Conservation (phyloP, 1,140 invertebrate genomes). For the Leptinotarsa defecta region DNA sequence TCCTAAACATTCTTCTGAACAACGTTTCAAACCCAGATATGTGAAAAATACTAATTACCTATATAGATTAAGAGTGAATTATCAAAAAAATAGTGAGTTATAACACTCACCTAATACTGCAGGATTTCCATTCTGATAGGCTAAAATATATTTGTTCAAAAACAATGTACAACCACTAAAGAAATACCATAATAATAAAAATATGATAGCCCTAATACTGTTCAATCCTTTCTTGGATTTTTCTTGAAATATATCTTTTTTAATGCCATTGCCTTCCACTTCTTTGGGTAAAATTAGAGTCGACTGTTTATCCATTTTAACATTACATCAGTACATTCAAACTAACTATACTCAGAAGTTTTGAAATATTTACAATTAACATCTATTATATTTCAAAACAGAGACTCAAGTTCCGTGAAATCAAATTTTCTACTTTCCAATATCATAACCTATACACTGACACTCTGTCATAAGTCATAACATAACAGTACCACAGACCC, state of each 20-base stretch:
- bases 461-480: too few species aligned
- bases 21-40: too few species aligned
- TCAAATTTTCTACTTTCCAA: too few species aligned
- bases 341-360: neutral
- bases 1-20: too few species aligned
- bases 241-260: slow-evolving; percentile 34
- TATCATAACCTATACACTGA: too few species aligned
- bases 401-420: too few species aligned
- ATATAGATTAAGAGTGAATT: neutral
- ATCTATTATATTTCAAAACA: neutral
- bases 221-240: slow-evolving; percentile 57
- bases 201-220: slow-evolving; percentile 70
- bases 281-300: slow-evolving; percentile 15
- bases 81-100: neutral
- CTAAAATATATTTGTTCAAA: slow-evolving; percentile 83
- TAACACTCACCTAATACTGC: slow-evolving; percentile 71
- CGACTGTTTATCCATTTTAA: slow-evolving; percentile 23
- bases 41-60: too few species aligned
- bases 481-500: too few species aligned
- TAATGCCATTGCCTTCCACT: slow-evolving; percentile 28
- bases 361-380: neutral
- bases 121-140: slow-evolving; percentile 78
- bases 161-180: slow-evolving; percentile 81
- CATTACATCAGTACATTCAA: neutral
- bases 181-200: slow-evolving; percentile 77